Evolutionary conservation across 2,113 vertebrate genomes (phyloP).

Genomic region (Campylomormyrus numenius): DNA sequence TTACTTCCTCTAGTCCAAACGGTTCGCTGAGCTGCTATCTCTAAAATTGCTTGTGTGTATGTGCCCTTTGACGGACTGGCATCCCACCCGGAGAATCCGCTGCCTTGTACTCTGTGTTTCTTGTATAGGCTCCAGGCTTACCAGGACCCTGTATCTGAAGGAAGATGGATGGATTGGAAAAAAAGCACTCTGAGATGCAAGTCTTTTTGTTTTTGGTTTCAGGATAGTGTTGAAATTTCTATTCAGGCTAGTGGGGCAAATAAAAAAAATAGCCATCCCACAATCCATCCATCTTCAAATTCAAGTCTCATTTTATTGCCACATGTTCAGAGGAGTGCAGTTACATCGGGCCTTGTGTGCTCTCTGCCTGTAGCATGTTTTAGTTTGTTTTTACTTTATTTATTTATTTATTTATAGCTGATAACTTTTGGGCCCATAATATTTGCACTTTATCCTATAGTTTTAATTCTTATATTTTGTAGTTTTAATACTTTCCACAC

Average conservation of each 20-base stretch:
- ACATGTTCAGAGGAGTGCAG: not conserved
- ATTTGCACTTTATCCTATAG: not conserved
- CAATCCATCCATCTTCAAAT: not conserved
- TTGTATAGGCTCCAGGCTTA: not conserved
- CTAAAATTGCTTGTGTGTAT: not conserved
- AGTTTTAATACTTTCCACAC: not conserved
- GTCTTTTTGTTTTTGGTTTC: not conserved
- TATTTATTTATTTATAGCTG: not conserved
- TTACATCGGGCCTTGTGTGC: not conserved
- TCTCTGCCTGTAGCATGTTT: not conserved
- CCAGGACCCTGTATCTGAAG: not conserved
- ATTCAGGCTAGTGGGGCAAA: not conserved
- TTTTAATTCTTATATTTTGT: not conserved
- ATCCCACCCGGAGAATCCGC: not conserved
- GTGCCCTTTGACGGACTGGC: not conserved
- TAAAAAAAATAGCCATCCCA: not conserved
- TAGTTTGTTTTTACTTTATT: not conserved
- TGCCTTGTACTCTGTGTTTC: not conserved
- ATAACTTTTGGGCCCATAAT: not conserved
- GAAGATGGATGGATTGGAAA: not conserved
- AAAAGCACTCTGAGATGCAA: not conserved
- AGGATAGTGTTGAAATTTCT: not conserved
- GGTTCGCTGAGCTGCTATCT: not conserved
- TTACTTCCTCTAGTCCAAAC: not conserved
- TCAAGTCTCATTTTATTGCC: not conserved